Base-by-base conservation (phyloP, 2,797 vertebrate species). In the Hipposideros larvatus region DNA sequence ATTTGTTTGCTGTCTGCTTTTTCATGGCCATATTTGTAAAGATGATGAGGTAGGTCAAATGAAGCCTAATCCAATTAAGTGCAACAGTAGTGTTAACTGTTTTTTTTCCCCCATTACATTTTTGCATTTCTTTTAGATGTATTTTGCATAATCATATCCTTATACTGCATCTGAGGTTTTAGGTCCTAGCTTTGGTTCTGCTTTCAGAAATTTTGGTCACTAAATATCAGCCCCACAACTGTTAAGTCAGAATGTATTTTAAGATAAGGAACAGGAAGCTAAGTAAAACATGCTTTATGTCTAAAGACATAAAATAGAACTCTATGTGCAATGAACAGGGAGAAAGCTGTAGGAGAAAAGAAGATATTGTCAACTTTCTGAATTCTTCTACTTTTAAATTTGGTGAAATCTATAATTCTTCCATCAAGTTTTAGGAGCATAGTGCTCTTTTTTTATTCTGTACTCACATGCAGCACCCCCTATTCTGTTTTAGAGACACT, bases 231-330 rank as follows among this genome's bases (percentile, higher is more conserved):
- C 15, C 28, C 74, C 79, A 93, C 78, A 93, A 75, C 57, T 96
- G 91, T 70, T 91, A 96, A 95, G 28, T 68, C n/a, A 18, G 68
- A 34, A 24, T 91, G 11, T 95, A 88, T 96, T 95, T 94, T 96
- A 90, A 91, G 87, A 96, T 80, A 82, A 93, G 77, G 46, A 93
- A 74, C 71, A 96, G 93, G 87, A 97, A 95, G 55, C 79, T 91
- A 89, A 55, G 51, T 82, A 87, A 83, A 94, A 91, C 53, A 65
- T 34, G 1, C 57, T 90, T 90, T 74, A 55, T 78, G 34, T 90
- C 37, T 94, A 71, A 95, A 95, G 83, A 91, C 96, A 94, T 48
- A 87, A 70, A 92, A 59, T 37, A 37, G 51, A 65, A 66, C 61
- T 75, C 79, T 73, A 61, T 34, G 61, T 82, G 51, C 41, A 71